Evolutionary conservation across 2,888 invertebrate species (phyloP), one percentile per base, ranked within the genome.

Genomic region (Orchesella flavescens): DNA sequence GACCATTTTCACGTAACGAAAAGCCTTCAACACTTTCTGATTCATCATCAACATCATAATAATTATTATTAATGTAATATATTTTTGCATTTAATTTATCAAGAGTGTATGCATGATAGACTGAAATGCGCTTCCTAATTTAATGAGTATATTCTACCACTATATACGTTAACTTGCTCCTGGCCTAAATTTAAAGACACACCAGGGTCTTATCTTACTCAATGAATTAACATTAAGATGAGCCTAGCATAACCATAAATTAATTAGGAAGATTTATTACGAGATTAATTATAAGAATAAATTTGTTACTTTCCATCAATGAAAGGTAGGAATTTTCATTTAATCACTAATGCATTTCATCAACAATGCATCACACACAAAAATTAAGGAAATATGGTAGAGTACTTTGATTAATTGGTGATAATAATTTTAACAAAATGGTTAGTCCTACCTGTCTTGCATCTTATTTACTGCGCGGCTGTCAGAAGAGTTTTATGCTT

Each of bases 101-200:
- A 7, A 34, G 34, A 34, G 3, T 34, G 34, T 7, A 34, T 34
- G 34, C 34, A 7, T 34, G 34, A 34, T 34, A 34, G 34, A 34
- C 3, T 7, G 2, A 34, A 34, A 34, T 34, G 34, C 34, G 34
- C 34, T 34, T 34, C 34, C 34, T 34, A 34, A 34, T 34, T 34
- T 34, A 34, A 34, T 34, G 2, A 4, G 7, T 34, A 4, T 34
- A 4, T 34, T 7, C 7, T 34, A 34, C 34, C 34, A 34, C 34
- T n/a, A n/a, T 55, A 24, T 5, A 46, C 0, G 15, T 24, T 59
- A 61, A 43, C 73, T 74, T 63, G 73, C 49, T 74, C 73, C 17
- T 74, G 73, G 46, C 73, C 73, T 74, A 63, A 74, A 74, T 74
- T 73, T n/a, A 21, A 74, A 71, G 21, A 15, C 63, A 61, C 63